Base-by-base conservation (phyloP, 2,888 invertebrate species). In the Metopia argyrocephala region DNA sequence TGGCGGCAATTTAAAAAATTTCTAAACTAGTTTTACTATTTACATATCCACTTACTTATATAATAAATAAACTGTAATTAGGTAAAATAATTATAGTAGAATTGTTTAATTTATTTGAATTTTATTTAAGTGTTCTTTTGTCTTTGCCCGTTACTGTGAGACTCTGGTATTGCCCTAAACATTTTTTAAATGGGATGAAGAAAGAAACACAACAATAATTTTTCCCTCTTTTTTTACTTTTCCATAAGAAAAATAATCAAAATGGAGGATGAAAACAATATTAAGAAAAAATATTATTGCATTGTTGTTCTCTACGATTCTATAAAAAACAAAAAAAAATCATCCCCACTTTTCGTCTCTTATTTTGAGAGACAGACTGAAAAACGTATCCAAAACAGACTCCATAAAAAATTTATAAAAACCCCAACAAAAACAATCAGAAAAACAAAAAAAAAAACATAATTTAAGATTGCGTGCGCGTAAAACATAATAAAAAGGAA, bases 401-500 rank as follows among this genome's bases (percentile, higher is more conserved):
- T 66, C 66, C 21, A 28, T n/a, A 18, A n/a, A n/a, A n/a, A n/a
- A n/a, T n/a, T n/a, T n/a, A n/a, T n/a, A 38, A 38, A 9, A 38
- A 38, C 38, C 9, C 3, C 38, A 38, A 2, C 27, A 46, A 31
- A 50, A 59, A 54, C 9, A 25, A 38, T 3, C 25, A 15, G 46
- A 68, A 27, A 20, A 46, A 28, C 20, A 56, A 52, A 50, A 21
- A 31, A 70, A 48, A 38, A 23, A 38, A 68, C 64, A 64, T 21
- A 54, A 78, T 76, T 80, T 78, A 74, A 76, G 76, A 78, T 81
- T 81, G 76, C 76, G 73, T 81, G 80, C 80, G 73, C 73, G 76
- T 70, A 78, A 78, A 38, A 70, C 48, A 75, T 61, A 59, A 54
- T 9, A 23, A 66, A 76, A 59, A 76, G 69, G 66, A 70, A 71